Evolutionary conservation across 2,888 invertebrate genomes (phyloP), one percentile per base, ranked within the genome.

Genomic region (Metalampra italica): DNA sequence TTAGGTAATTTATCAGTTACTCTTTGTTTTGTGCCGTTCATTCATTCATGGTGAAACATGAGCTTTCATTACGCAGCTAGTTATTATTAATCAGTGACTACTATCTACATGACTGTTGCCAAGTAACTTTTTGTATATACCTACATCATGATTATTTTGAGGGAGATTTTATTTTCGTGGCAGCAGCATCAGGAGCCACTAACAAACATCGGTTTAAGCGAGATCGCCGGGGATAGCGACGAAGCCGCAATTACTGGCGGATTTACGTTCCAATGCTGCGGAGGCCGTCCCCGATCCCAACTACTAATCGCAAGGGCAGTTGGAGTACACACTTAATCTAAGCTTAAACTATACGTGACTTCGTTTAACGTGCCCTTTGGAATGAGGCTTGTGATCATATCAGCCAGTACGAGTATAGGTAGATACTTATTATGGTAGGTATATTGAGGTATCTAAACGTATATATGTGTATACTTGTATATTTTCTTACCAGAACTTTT

Each of bases 171-270:
- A 29, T 45, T 39, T 37, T 30, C 46, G 32, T 43, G 47, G 36
- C 34, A 34, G 58, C 54, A 56, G n/a, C n/a, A 64, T 63, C 60
- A 59, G 66, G 65, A 60, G 61, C 67, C 70, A 70, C 68, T 75
- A 73, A 75, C 74, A 68, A 75, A 76, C 70, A 72, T 73, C 74
- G 68, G 77, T 74, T 73, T 73, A 72, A 75, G 71, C 68, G 75
- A 73, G 82, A 75, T 78, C 77, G 77, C 72, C 73, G 66, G 59
- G 71, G 73, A 67, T 70, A 70, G 73, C 75, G 74, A 60, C 69
- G 78, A 79, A 82, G 80, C 83, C 82, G 82, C 84, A 82, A 84
- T 84, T 83, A 83, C 82, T 61, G 78, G 61, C 76, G 79, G 82
- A 73, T 82, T 81, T 78, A 68, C 78, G 79, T 78, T 71, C 70